Base-by-base conservation (phyloP, 2,888 invertebrate genomes). In the Elegia similella region DNA sequence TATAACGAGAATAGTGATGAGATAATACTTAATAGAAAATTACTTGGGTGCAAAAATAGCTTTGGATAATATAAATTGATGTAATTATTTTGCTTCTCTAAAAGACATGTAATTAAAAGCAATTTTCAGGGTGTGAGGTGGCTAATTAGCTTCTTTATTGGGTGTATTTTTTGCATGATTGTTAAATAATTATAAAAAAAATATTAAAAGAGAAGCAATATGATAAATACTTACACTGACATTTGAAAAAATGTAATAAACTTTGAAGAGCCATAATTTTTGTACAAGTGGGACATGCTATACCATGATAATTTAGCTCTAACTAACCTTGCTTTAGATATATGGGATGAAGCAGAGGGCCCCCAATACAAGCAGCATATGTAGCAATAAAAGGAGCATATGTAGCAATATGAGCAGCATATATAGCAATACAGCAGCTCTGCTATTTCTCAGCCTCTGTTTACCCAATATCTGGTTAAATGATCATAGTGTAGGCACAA, bases 31-130 rank as follows among this genome's bases (percentile, higher is more conserved):
- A 10, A 34, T 50, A 50, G 17, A 34, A 50, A n/a, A 50, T 8
- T 8, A 34, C 15, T 6, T 34, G 50, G 34, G 50, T 50, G 34
- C 48, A 50, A 50, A 29, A 34, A 34, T 50, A n/a, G n/a, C n/a
- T 46, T 46, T 38, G 10, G 23, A 23, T 46, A n/a, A 29, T 46
- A 17, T 34, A 34, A 50, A 50, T 50, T 50, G 34, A 17, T 48
- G 48, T 34, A 50, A 16, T 50, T 50, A 34, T 50, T 50, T 50
- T 34, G 50, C 50, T 50, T 34, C 50, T 38, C 17, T 50, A 50
- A 50, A 50, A 50, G 50, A 50, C 50, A 50, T 50, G 6, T 30
- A 48, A 30, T 47, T 30, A 47, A 47, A 30, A 34, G 34, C 7
- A 50, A 50, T 34, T 50, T 32, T 48, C 32, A 48, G 48, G 15